Evolutionary conservation across 2,888 invertebrate species (phyloP).

Genomic region (Phalangium opilio): DNA sequence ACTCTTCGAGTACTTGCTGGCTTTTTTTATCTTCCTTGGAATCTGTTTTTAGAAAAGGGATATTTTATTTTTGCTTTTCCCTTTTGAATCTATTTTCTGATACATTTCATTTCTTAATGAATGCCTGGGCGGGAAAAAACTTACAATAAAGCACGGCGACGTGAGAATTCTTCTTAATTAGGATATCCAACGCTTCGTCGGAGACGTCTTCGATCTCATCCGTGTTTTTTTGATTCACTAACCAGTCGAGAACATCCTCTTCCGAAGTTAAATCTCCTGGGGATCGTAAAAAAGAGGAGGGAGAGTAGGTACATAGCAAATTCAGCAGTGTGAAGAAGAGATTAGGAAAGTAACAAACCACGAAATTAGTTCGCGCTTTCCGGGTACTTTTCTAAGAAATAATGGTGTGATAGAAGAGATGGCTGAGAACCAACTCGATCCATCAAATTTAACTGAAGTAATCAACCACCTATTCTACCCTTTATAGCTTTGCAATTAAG

Average conservation of each 20-base stretch:
- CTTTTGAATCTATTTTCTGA: too few relatives aligned
- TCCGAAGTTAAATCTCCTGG: slow-evolving; percentile 68
- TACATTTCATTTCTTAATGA: not conserved
- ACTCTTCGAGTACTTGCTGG: slow-evolving; percentile 12
- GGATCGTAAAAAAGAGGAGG: not conserved
- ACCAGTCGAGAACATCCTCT: slow-evolving; percentile 74
- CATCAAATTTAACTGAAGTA: too few relatives aligned
- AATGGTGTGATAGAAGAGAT: too few relatives aligned
- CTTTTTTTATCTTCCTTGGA: slow-evolving; percentile 17
- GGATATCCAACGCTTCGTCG: slow-evolving; percentile 51
- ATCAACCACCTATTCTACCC: too few relatives aligned
- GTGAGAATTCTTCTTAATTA: slow-evolving; percentile 77
- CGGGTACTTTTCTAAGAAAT: too few relatives aligned
- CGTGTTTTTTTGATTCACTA: slow-evolving; percentile 67
- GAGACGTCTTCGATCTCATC: slow-evolving; percentile 89
- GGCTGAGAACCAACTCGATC: too few relatives aligned
- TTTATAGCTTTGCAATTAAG: too few relatives aligned
- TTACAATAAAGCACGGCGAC: slow-evolving; percentile 82
- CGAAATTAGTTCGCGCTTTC: too few relatives aligned
- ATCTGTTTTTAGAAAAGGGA: slow-evolving; percentile 71
- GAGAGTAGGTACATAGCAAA: too few relatives aligned
- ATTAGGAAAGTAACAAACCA: too few relatives aligned
- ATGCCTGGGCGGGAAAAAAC: slow-evolving; percentile 34
- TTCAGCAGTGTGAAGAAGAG: too few relatives aligned
- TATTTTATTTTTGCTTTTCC: slow-evolving; percentile 29